Evolutionary conservation across 2,113 vertebrate genomes (phyloP).

Genomic region (Emydocephalus ijimae): DNA sequence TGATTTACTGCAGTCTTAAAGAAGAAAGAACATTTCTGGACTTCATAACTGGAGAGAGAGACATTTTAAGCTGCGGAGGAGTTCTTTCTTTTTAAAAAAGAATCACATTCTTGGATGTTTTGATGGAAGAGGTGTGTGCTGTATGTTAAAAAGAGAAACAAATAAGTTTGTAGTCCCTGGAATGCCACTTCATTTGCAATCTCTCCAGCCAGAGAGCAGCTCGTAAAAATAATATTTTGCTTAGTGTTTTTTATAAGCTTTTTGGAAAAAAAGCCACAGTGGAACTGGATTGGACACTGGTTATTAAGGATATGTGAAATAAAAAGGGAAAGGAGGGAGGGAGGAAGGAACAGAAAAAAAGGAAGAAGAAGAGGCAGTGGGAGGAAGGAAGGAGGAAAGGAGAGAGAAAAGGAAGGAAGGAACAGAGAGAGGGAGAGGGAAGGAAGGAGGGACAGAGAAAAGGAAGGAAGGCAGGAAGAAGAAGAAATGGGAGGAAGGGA

Average conservation of each 20-base stretch:
- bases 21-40: not conserved
- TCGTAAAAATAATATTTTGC: not conserved
- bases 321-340: too few relatives aligned
- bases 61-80: not conserved
- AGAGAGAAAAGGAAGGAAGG: too few relatives aligned
- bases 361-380: too few relatives aligned
- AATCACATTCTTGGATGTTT: not conserved
- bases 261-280: not conserved
- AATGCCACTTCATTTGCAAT: not conserved
- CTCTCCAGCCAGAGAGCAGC: not conserved
- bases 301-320: not conserved
- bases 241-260: not conserved
- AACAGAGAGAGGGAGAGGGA: too few relatives aligned
- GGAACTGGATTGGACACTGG: not conserved
- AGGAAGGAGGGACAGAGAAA: too few relatives aligned
- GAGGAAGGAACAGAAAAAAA: too few relatives aligned
- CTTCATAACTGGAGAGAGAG: not conserved
- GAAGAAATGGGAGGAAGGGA: too few relatives aligned
- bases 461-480: too few relatives aligned
- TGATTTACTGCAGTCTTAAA: not conserved
- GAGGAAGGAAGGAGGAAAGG: too few relatives aligned
- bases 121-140: not conserved
- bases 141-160: not conserved
- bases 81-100: not conserved
- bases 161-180: not conserved